These are phyloP conservation scores for Sinocyclocheilus maitianheensis DNA, from an alignment of 2,113 vertebrate species.

Conservation along the genomic window DNA sequence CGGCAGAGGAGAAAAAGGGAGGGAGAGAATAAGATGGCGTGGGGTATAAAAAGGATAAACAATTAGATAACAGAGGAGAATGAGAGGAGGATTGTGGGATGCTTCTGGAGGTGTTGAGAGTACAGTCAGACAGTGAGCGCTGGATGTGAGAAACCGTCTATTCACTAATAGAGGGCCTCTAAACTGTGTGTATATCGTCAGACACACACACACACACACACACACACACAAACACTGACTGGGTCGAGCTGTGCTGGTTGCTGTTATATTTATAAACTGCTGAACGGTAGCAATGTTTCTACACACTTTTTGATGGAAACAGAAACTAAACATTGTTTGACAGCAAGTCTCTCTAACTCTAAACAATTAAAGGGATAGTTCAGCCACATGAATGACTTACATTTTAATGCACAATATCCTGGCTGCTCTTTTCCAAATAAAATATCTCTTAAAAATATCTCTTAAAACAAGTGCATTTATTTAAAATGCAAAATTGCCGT, in stretches of 20 bases:
- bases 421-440: too few relatives aligned
- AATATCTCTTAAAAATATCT: too few relatives aligned
- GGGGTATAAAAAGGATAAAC: constrained; percentile 41
- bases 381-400: neutral
- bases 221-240: neutral
- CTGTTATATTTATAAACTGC: constrained; percentile 21
- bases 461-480: too few relatives aligned
- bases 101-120: constrained; percentile 23
- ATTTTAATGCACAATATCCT: too few relatives aligned
- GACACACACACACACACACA: neutral
- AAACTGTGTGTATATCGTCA: constrained; percentile 20
- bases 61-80: constrained; percentile 25
- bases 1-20: constrained; percentile 41
- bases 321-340: constrained; percentile 1
- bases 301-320: constrained; percentile 20
- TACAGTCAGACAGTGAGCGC: constrained; percentile 30
- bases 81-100: constrained; percentile 41
- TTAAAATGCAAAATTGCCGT: too few relatives aligned
- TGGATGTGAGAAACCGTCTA: constrained; percentile 30
- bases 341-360: neutral
- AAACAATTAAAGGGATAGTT: neutral
- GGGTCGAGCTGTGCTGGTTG: constrained; percentile 33
- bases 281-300: constrained; percentile 9
- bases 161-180: constrained; percentile 19
- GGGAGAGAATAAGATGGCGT: constrained; percentile 32